These are phyloP conservation scores for Tethea ocularis DNA, from an alignment of 2,888 invertebrate genomes.

Conservation along the genomic window DNA sequence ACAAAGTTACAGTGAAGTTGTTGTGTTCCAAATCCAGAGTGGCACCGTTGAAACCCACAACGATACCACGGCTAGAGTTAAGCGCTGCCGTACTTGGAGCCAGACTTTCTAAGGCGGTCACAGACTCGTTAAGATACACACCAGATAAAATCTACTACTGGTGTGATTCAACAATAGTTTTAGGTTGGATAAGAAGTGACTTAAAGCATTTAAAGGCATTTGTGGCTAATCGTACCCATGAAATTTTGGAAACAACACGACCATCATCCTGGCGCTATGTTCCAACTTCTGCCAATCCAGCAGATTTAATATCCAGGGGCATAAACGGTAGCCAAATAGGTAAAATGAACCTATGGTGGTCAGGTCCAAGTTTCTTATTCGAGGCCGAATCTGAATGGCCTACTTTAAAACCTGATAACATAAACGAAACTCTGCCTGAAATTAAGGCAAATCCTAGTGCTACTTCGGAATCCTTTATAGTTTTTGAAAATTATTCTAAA, in stretches of 20 bases:
- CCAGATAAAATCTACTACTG: not conserved
- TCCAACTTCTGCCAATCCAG: slow-evolving; percentile 8
- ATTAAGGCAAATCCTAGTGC: no score
- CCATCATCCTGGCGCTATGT: slow-evolving; percentile 7
- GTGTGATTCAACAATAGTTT: slow-evolving; percentile 9
- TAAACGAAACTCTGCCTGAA: no score
- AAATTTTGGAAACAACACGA: slow-evolving; percentile 8
- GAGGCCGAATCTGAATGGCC: no score
- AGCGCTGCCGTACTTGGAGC: no score
- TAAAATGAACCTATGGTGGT: no score
- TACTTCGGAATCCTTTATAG: no score
- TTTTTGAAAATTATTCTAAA: no score
- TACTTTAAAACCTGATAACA: no score
- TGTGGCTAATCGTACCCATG: slow-evolving; percentile 10
- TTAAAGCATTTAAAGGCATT: slow-evolving; percentile 9
- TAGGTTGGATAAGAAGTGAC: slow-evolving; percentile 6
- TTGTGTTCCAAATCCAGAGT: slow-evolving; percentile 8
- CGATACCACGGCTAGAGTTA: slow-evolving; percentile 4
- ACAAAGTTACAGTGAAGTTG: no score
- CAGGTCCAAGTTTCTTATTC: no score
- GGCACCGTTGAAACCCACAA: slow-evolving; percentile 1
- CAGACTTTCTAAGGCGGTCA: no score
- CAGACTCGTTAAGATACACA: not conserved
- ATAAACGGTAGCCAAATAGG: not conserved
- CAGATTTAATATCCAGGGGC: slow-evolving; percentile 12